A percentile compares a stretch with the other conserved stretches of the same genome.
Conservation (phyloP, 2,797 vertebrate genomes). For the Astyanax mexicanus region DNA sequence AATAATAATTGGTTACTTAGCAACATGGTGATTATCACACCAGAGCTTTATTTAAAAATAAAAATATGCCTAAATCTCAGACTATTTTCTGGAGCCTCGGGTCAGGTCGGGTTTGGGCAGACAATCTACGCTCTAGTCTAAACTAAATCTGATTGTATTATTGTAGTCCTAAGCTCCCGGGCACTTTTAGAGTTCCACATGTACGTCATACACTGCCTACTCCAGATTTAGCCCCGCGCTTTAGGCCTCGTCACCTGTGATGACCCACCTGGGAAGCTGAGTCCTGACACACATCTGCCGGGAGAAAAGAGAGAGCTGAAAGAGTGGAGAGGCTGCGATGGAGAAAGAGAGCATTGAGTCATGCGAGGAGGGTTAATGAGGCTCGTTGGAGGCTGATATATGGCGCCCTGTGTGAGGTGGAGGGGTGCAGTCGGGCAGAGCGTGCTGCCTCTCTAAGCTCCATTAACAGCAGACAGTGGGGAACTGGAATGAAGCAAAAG, state of each 20-base stretch:
- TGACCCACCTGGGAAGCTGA: constrained; percentile 18
- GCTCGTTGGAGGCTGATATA: constrained; percentile 58
- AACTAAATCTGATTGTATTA: neutral
- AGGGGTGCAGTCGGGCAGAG: constrained; percentile 45
- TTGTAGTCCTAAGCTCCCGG: neutral
- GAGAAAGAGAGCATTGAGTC: constrained; percentile 48
- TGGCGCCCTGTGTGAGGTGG: constrained; percentile 25
- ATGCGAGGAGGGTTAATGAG: constrained; percentile 62
- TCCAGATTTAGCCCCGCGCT: constrained; percentile 25
- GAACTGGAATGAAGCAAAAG: constrained; percentile 35
- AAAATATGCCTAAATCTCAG: neutral
- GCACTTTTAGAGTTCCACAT: neutral
- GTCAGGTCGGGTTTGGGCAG: too few species aligned
- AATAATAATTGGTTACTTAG: too few species aligned
- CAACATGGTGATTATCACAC: too few species aligned
- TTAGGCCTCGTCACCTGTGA: constrained; percentile 21
- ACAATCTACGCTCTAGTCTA: too few species aligned
- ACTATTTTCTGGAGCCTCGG: too few species aligned
- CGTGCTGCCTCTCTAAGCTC: constrained; percentile 52
- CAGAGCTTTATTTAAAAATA: too few species aligned
- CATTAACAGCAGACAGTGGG: constrained; percentile 63
- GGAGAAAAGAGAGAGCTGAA: constrained; percentile 39
- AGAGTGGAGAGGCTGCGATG: constrained; percentile 22
- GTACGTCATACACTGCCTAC: neutral
- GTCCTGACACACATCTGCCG: constrained; percentile 15